Conservation (phyloP, 1,140 invertebrate genomes). For the Steinernema khuongi region DNA sequence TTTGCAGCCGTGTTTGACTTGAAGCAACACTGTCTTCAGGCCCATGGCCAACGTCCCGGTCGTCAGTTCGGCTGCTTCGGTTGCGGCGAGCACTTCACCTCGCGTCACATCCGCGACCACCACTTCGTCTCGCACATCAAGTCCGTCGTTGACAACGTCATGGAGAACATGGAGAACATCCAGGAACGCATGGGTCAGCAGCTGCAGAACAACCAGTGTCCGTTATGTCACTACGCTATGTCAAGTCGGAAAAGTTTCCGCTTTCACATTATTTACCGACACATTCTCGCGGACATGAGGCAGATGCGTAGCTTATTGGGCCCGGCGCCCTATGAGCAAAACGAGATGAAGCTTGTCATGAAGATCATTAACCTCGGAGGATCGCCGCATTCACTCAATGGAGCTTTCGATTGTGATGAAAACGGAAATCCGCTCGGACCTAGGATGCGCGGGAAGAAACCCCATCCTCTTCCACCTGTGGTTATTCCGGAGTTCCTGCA, state of each 20-base stretch:
- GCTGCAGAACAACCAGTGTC: conserved; percentile 11
- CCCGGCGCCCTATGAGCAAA: neutral
- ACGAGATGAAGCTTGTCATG: neutral
- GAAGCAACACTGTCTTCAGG: conserved; percentile 1
- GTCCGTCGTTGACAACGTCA: neutral
- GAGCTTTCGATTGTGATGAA: neutral
- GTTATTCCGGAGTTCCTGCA: neutral
- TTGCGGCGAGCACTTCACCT: neutral
- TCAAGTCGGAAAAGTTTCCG: neutral
- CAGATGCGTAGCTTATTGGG: conserved; percentile 7
- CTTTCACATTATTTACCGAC: neutral
- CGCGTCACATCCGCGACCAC: conserved; percentile 12
- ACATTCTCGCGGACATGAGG: neutral
- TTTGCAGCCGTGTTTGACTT: neutral
- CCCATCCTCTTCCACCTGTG: neutral
- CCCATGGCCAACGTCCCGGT: neutral
- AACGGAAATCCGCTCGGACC: neutral
- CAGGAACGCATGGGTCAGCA: neutral
- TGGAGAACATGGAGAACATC: neutral
- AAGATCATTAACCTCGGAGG: neutral
- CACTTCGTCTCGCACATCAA: conserved; percentile 4
- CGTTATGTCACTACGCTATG: neutral
- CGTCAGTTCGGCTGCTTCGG: conserved; percentile 6
- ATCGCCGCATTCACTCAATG: neutral
- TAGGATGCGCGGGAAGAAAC: neutral